Evolutionary conservation across 2,888 invertebrate species (phyloP).

Genomic region (Petrolisthes manimaculis): DNA sequence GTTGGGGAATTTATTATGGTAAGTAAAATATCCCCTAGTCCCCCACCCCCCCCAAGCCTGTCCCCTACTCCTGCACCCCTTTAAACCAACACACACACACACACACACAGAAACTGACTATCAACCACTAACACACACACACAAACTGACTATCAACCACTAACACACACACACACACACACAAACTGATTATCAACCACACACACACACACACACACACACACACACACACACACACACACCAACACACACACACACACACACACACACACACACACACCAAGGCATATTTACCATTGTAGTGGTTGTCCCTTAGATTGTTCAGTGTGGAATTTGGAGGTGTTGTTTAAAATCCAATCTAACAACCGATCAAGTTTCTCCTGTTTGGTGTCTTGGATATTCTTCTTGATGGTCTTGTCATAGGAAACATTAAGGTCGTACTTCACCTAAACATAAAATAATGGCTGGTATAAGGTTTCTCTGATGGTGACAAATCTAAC

Average conservation of each 20-base stretch:
- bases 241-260: no score
- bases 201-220: constrained; percentile 14
- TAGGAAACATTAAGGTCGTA: constrained; percentile 50
- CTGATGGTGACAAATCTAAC: constrained; percentile 30
- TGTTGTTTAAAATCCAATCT: constrained; percentile 53
- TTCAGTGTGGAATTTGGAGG: constrained; percentile 46
- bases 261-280: no score
- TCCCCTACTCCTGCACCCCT: no score
- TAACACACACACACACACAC: no score
- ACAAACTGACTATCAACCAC: no score
- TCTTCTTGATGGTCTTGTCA: constrained; percentile 46
- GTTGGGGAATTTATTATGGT: no score
- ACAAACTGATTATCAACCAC: not conserved
- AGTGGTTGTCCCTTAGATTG: constrained; percentile 27
- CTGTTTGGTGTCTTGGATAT: constrained; percentile 26
- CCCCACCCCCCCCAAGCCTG: no score
- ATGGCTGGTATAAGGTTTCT: constrained; percentile 4
- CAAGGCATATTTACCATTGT: constrained; percentile 42
- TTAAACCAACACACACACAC: no score
- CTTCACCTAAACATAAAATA: constrained; percentile 27
- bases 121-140: no score
- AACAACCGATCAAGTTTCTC: constrained; percentile 56
- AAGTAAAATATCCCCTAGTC: no score
- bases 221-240: not conserved
- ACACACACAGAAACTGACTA: no score